These are phyloP conservation scores for Tipula confusa DNA, from an alignment of 2,888 invertebrate species.

Conservation along the genomic window DNA sequence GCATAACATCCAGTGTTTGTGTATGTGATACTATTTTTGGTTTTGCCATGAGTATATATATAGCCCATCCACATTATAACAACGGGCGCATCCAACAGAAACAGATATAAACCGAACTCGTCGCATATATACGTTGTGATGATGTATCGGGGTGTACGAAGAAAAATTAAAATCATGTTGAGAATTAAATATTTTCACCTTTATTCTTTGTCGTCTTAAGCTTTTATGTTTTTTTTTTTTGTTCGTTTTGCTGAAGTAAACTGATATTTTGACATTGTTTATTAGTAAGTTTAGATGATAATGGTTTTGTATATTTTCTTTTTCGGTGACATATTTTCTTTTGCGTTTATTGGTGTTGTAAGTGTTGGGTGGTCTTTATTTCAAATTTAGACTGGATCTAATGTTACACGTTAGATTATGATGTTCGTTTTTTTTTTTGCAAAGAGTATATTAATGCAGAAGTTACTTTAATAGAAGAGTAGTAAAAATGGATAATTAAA, in stretches of 20 bases:
- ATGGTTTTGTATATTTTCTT: background rate
- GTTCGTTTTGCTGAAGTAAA: background rate
- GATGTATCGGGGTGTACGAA: background rate
- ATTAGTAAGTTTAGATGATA: slow-evolving; percentile 25
- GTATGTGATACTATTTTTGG: slow-evolving; percentile 25
- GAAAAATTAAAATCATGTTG: slow-evolving; percentile 8
- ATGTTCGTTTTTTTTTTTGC: too few species aligned
- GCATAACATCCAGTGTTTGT: background rate
- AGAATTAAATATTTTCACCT: slow-evolving; percentile 9
- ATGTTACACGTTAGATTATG: background rate
- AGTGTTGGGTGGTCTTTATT: background rate
- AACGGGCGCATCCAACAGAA: background rate
- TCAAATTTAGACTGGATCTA: background rate
- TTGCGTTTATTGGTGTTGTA: background rate
- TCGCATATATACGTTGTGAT: background rate
- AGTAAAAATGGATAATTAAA: too few species aligned
- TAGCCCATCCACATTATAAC: background rate
- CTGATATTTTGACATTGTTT: slow-evolving; percentile 25
- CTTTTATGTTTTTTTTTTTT: background rate
- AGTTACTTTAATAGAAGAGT: too few species aligned
- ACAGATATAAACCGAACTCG: background rate
- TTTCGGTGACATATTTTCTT: background rate
- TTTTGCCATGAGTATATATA: background rate
- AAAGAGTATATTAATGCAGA: too few species aligned
- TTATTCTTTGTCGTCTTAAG: background rate